A percentile compares a stretch with the other conserved stretches of the same genome.
Evolutionary conservation across 1,140 invertebrate genomes (phyloP).

Genomic region (Trichonephila inaurata): DNA sequence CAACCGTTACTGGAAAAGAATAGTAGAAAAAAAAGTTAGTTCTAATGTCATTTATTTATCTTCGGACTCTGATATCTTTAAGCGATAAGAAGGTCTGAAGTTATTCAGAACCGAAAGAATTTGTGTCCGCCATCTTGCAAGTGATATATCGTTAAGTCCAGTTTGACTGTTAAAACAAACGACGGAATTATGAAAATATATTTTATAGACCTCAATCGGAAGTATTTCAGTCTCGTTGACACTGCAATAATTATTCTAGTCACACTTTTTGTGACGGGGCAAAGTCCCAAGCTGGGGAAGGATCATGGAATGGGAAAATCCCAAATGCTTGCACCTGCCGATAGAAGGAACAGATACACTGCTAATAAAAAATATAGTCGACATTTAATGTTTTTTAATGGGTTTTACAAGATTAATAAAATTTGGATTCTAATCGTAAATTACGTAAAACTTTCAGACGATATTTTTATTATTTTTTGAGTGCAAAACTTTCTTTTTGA

Average conservation of each 20-base stretch:
- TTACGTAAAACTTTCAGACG: background rate
- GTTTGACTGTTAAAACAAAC: background rate
- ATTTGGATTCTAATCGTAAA: background rate
- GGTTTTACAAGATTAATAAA: slow-evolving; percentile 12
- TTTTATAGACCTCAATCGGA: slow-evolving; percentile 7
- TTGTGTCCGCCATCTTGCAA: background rate
- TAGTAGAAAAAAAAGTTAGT: background rate
- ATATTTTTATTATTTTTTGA: no score
- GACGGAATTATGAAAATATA: slow-evolving; percentile 31
- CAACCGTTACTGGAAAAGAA: background rate
- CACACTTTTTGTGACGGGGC: background rate
- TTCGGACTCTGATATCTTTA: background rate
- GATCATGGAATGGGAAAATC: slow-evolving; percentile 3
- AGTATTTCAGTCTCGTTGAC: background rate
- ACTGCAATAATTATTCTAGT: slow-evolving; percentile 10
- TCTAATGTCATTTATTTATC: slow-evolving; percentile 7
- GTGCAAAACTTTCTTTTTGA: no score
- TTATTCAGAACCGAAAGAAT: background rate
- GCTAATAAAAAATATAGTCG: background rate
- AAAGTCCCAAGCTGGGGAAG: background rate
- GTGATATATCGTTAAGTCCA: background rate
- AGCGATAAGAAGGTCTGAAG: background rate
- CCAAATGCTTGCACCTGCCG: background rate
- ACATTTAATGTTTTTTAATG: slow-evolving; percentile 2
- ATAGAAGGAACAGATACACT: background rate